These are phyloP conservation scores for Platyrinchus mystaceus DNA, from an alignment of 2,797 vertebrate species.

Conservation along the genomic window DNA sequence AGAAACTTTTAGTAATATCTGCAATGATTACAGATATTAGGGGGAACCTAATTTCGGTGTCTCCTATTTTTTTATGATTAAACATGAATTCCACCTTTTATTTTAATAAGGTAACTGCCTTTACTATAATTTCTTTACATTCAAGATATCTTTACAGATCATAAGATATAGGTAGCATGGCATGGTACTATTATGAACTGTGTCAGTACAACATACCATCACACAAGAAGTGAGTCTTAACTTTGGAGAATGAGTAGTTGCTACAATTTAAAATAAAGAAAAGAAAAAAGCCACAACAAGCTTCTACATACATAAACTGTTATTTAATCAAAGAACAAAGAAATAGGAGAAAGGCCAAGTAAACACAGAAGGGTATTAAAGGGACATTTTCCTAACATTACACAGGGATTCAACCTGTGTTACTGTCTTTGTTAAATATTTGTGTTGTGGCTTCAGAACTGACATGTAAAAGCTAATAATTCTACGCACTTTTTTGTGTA, in stretches of 20 bases:
- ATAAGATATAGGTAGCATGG: not conserved
- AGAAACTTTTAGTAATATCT: not conserved
- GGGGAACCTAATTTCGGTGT: not conserved
- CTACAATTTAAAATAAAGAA: not conserved
- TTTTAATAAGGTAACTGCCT: constrained; percentile 25
- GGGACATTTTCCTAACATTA: not conserved
- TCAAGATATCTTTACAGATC: not conserved
- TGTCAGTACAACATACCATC: not conserved
- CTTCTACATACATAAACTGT: not conserved
- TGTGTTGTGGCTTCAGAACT: not conserved
- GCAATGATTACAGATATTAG: not conserved
- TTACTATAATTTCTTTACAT: not conserved
- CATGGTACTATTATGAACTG: not conserved
- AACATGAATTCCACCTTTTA: not conserved
- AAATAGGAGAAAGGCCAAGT: not conserved
- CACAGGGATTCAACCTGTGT: not conserved
- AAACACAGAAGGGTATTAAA: not conserved
- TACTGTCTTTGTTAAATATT: not conserved
- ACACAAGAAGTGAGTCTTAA: not conserved
- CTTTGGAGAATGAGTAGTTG: not conserved
- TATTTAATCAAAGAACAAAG: not conserved
- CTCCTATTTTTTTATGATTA: not conserved
- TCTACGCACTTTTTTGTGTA: not conserved
- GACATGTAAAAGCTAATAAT: not conserved
- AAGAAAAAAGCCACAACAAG: not conserved